Evolutionary conservation across 2,113 vertebrate genomes (phyloP).

Genomic region (Myrmecophaga tridactyla): DNA sequence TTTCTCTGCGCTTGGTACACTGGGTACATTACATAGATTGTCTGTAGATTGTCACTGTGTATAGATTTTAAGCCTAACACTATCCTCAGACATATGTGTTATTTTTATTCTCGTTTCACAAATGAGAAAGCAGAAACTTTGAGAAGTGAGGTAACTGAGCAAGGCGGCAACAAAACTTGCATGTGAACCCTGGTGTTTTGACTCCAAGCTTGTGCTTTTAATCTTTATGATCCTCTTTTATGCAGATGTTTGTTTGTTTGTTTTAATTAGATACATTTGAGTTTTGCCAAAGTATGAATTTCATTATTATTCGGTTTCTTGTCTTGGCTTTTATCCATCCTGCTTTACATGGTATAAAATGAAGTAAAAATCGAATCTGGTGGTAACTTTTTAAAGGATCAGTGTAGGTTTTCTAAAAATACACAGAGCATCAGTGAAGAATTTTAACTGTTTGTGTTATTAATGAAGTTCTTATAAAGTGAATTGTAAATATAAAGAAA

Average conservation of each 20-base stretch:
- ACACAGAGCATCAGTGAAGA: neutral
- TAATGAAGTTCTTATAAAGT: neutral
- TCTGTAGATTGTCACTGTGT: too few species aligned
- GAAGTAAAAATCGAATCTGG: neutral
- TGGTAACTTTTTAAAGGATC: neutral
- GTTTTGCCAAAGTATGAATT: neutral
- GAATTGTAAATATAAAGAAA: neutral
- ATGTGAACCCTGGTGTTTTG: neutral
- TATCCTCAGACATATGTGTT: neutral
- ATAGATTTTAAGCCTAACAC: neutral
- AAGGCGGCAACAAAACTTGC: neutral
- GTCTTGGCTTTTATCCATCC: neutral
- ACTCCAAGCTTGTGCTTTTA: neutral
- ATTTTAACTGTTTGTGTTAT: neutral
- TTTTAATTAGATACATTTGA: conserved; percentile 5
- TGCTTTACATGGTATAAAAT: neutral
- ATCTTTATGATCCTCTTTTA: neutral
- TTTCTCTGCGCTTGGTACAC: neutral
- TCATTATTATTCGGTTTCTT: neutral
- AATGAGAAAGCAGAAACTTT: neutral
- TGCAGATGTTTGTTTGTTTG: neutral
- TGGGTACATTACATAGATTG: neutral
- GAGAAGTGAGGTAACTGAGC: neutral
- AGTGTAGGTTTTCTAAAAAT: neutral
- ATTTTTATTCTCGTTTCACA: neutral